Conservation (phyloP, 2,888 invertebrate genomes). For the Spodoptera picta region DNA sequence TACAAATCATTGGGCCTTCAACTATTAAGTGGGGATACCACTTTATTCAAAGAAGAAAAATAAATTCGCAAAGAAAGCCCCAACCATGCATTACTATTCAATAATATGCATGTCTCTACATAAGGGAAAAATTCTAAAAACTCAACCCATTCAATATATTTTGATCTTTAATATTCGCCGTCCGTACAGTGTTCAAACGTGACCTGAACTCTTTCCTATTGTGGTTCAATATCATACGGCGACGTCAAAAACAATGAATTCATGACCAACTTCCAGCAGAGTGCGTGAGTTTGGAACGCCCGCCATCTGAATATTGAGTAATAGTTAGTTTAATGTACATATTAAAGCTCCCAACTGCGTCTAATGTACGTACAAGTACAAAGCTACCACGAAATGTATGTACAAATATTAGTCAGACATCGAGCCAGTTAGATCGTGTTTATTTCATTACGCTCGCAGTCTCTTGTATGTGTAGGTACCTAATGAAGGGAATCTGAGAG, state of each 20-base stretch:
- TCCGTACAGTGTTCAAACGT: slow-evolving; percentile 78
- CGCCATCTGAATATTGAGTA: slow-evolving; percentile 77
- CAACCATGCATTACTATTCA: slow-evolving; percentile 53
- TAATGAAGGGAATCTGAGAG: slow-evolving; percentile 81
- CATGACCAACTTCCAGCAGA: slow-evolving; percentile 81
- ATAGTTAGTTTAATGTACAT: slow-evolving; percentile 69
- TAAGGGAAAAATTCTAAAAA: slow-evolving; percentile 79
- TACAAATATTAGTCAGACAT: slow-evolving; percentile 52
- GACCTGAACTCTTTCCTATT: slow-evolving; percentile 85
- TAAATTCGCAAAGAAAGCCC: slow-evolving; percentile 37
- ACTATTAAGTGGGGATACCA: background rate
- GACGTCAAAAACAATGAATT: slow-evolving; percentile 85
- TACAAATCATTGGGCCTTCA: slow-evolving; percentile 16
- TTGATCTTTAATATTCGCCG: slow-evolving; percentile 79
- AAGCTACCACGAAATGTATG: slow-evolving; percentile 30
- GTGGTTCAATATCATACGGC: slow-evolving; percentile 84
- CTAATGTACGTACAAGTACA: slow-evolving; percentile 20
- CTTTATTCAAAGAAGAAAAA: slow-evolving; percentile 5
- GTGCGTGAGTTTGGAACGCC: slow-evolving; percentile 74
- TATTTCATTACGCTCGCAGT: slow-evolving; percentile 67
- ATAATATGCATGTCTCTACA: slow-evolving; percentile 57
- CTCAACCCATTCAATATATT: slow-evolving; percentile 76
- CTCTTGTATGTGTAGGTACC: slow-evolving; percentile 60
- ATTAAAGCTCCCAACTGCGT: slow-evolving; percentile 45
- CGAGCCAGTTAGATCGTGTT: slow-evolving; percentile 60